Percentiles rank a stretch among this genome's conserved stretches.
Conservation (phyloP, 2,797 vertebrate species). For the Chloroceryle inda region DNA sequence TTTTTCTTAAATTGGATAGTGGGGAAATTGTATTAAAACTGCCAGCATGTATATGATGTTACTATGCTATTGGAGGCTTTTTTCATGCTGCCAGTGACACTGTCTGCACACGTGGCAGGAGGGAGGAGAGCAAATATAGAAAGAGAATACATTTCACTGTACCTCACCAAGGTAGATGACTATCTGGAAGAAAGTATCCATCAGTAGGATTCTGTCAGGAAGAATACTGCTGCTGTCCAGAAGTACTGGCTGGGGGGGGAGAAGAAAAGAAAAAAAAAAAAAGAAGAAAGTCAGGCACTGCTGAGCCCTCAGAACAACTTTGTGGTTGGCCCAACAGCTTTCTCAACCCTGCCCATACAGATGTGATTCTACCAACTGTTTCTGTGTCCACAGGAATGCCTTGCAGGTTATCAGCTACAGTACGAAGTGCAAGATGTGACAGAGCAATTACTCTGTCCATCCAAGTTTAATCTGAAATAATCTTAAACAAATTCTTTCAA, state of each 20-base stretch:
- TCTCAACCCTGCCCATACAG: fast-evolving
- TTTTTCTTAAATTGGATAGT: neutral
- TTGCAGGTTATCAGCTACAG: neutral
- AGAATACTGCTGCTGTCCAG: conserved; percentile 98
- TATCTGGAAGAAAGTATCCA: conserved; percentile 99
- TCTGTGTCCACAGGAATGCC: fast-evolving
- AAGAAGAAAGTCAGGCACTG: neutral
- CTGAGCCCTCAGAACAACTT: neutral
- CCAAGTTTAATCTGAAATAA: neutral
- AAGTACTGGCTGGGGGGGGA: conserved; percentile 89
- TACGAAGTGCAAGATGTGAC: fast-evolving
- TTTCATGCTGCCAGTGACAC: neutral
- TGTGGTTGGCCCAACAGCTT: neutral
- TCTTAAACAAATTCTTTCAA: neutral
- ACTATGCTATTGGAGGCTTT: neutral
- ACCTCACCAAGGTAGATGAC: conserved; percentile 98
- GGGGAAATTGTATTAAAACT: neutral
- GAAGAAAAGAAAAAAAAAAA: neutral
- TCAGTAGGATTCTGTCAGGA: conserved; percentile 93
- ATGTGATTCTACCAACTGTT: fast-evolving
- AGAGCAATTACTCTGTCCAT: neutral
- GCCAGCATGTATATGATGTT: neutral
- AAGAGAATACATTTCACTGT: neutral
- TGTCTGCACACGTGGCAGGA: neutral
- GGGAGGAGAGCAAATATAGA: neutral